A percentile compares a stretch with the other conserved stretches of the same genome.
phyloP scores from a whole-genome alignment of 2,797 vertebrate genomes.

The Carapus acus region DNA sequence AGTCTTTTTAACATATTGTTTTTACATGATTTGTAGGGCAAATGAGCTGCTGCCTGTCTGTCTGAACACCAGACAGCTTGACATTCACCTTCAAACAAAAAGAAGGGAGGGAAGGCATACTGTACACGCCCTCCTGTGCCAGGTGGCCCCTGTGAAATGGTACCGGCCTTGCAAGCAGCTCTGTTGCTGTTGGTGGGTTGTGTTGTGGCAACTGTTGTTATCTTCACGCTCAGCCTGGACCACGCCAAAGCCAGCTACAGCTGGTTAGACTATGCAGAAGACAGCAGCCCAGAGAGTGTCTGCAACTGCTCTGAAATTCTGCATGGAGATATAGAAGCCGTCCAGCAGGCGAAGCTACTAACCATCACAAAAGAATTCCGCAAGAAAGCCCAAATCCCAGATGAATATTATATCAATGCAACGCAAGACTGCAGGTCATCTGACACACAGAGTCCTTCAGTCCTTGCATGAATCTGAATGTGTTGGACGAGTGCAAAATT shows the following conservation, averaged over 20 bases:
- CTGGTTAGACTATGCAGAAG: conserved; percentile 63
- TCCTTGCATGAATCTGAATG: no score
- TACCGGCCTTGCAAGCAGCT: background rate
- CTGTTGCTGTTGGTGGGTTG: conserved; percentile 12
- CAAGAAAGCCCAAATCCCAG: conserved; percentile 55
- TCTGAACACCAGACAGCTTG: no score
- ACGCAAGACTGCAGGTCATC: conserved; percentile 69
- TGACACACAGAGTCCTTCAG: no score
- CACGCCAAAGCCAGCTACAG: conserved; percentile 1
- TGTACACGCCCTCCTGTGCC: background rate
- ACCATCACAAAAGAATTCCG: conserved; percentile 64
- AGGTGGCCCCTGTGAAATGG: conserved; percentile 6
- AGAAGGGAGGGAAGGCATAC: no score
- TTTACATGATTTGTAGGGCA: no score
- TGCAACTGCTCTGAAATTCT: conserved; percentile 79
- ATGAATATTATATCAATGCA: conserved; percentile 74
- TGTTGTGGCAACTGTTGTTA: conserved; percentile 23
- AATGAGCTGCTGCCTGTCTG: no score
- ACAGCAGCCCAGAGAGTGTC: conserved; percentile 49
- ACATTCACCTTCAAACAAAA: no score
- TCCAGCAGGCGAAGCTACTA: conserved; percentile 73
- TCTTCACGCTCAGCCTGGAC: conserved; percentile 5
- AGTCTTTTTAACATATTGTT: no score
- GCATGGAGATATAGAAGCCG: conserved; percentile 68
- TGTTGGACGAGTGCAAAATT: no score